phyloP scores from a whole-genome alignment of 2,797 vertebrate species.

The Poecilia velifera region DNA sequence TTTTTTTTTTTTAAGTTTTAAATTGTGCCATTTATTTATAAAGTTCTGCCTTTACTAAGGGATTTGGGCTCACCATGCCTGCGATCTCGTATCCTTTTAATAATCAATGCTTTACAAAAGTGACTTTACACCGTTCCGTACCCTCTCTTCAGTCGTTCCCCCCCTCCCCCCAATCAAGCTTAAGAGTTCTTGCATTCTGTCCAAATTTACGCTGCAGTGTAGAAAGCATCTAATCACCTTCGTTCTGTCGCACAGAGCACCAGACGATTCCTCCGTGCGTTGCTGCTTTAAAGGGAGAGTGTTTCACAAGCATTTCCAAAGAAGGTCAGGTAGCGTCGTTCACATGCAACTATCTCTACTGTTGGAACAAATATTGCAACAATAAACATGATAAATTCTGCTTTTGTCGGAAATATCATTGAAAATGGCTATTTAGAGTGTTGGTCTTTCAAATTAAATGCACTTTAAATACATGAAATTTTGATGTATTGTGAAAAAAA shows the following conservation, averaged over 20 bases:
- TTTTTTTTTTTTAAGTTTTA: slow-evolving; percentile 2
- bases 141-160: slow-evolving; percentile 22
- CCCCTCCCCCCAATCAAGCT: slow-evolving; percentile 18
- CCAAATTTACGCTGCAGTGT: slow-evolving; percentile 18
- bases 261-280: slow-evolving; percentile 2
- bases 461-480: neutral
- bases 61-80: neutral
- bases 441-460: neutral
- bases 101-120: neutral
- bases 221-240: slow-evolving; percentile 20
- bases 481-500: neutral
- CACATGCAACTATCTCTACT: slow-evolving; percentile 9
- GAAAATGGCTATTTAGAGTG: neutral
- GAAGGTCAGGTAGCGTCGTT: slow-evolving; percentile 29
- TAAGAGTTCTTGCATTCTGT: slow-evolving; percentile 15
- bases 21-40: neutral
- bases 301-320: no score
- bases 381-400: slow-evolving; percentile 29
- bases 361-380: slow-evolving; percentile 28
- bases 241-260: slow-evolving; percentile 34
- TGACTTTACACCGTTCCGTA: neutral
- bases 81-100: neutral
- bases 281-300: slow-evolving; percentile 27
- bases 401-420: neutral
- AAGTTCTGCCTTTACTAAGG: slow-evolving; percentile 26